Base-by-base conservation (phyloP, 2,888 invertebrate species). In the Drosophila melanosoma region DNA sequence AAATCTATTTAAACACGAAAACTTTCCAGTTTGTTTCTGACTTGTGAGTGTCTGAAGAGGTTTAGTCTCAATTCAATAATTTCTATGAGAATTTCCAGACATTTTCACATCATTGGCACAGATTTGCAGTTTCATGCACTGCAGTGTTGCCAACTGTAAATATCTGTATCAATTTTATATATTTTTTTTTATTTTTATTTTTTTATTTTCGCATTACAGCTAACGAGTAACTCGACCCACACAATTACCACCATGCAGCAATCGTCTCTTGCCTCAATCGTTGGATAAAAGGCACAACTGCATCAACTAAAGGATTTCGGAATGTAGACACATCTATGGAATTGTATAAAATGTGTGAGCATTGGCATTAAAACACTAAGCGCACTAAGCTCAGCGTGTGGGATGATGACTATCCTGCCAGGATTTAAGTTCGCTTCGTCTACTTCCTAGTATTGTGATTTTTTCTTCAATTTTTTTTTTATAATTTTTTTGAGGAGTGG, bases 331-430 rank as follows among this genome's bases (percentile, higher is more conserved):
- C 81, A 81, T 62, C 64, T 26, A 26, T 63, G 78, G 65, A 85
- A 85, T 68, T 67, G 81, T 75, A 59, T 57, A 72, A 85, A 85
- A 89, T 89, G 78, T 87, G 83, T 64, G 83, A 81, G 86, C 73
- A 80, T 83, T 73, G 86, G 86, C 83, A 85, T 89, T 89, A 85
- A 88, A 78, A 89, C 78, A 88, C 77, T 87, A 76, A 89, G 74
- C 79, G 63, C 23, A 5, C n/a, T n/a, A 12, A 79, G 76, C 82
- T 75, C 62, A 73, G 69, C 63, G 23, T 68, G 76, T 77, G 77
- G 72, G 58, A 71, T 67, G 60, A 56, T 38, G 38, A 58, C 60
- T 58, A 71, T 52, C 17, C 64, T 54, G 48, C 29, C 29, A 32
- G 54, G 76, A 80, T 66, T 77, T 59, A 69, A 76, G 80, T 51